These are phyloP conservation scores for Chironomus tentans DNA, from an alignment of 2,888 invertebrate genomes.

Conservation along the genomic window DNA sequence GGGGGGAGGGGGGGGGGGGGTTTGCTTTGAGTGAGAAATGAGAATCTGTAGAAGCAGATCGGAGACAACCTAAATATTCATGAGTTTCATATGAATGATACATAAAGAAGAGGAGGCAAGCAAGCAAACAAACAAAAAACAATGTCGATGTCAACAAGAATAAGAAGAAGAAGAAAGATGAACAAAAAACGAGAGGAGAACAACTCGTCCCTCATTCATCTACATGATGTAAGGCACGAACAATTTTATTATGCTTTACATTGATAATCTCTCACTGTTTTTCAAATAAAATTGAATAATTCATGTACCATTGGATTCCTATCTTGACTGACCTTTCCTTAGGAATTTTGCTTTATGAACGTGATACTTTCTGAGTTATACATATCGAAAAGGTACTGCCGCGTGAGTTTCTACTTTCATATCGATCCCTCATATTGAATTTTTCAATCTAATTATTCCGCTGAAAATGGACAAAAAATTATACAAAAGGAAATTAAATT, in stretches of 20 bases:
- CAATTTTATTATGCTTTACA: not conserved
- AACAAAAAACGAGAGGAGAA: too few species aligned
- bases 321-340: not conserved
- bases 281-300: not conserved
- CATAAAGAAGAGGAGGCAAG: not conserved
- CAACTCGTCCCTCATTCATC: too few species aligned
- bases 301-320: not conserved
- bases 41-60: not conserved
- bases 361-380: too few species aligned
- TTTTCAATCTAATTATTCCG: not conserved
- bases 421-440: not conserved
- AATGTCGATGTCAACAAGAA: not conserved
- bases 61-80: slow-evolving; percentile 16
- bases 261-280: not conserved
- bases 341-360: too few species aligned
- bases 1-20: too few species aligned
- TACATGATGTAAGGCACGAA: too few species aligned
- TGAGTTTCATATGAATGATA: not conserved
- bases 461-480: not conserved
- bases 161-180: not conserved
- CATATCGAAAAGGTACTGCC: not conserved
- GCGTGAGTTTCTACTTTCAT: not conserved
- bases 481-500: not conserved
- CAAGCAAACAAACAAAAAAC: not conserved
- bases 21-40: not conserved